Conservation (phyloP, 2,888 invertebrate species). For the Acanthosepion lycidas region DNA sequence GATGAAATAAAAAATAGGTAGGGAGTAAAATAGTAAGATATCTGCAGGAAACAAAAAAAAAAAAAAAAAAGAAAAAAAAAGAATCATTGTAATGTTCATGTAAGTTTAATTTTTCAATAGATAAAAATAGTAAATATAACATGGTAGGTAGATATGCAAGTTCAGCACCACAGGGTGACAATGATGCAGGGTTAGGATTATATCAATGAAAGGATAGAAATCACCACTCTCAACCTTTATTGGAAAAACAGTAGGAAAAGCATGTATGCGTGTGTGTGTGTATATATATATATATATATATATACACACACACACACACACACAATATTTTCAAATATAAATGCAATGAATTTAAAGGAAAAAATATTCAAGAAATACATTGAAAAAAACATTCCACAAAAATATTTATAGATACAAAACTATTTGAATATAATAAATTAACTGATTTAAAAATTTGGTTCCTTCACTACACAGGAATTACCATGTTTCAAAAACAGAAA, state of each 20-base stretch:
- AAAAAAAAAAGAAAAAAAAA: background rate
- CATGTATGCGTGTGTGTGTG: too few relatives aligned
- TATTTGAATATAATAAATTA: background rate
- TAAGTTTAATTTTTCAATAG: background rate
- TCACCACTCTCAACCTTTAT: background rate
- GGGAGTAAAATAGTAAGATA: background rate
- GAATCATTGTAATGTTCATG: background rate
- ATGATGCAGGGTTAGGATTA: background rate
- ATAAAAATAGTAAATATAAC: background rate
- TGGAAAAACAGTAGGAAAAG: background rate
- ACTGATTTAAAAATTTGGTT: too few relatives aligned
- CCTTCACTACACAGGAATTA: too few relatives aligned
- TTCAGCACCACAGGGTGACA: too few relatives aligned
- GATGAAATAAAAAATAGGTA: background rate
- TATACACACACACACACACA: too few relatives aligned
- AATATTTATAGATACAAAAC: background rate
- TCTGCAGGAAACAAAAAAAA: background rate
- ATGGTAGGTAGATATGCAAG: background rate
- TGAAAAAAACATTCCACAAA: background rate
- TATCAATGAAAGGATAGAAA: background rate
- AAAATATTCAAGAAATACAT: background rate
- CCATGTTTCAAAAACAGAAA: too few relatives aligned
- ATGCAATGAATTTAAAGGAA: background rate
- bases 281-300: too few relatives aligned
- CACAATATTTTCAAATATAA: background rate